Percentiles rank a stretch among this genome's conserved stretches.
These are phyloP conservation scores for Calliphora vomitoria DNA, from an alignment of 2,888 invertebrate genomes.

Conservation along the genomic window DNA sequence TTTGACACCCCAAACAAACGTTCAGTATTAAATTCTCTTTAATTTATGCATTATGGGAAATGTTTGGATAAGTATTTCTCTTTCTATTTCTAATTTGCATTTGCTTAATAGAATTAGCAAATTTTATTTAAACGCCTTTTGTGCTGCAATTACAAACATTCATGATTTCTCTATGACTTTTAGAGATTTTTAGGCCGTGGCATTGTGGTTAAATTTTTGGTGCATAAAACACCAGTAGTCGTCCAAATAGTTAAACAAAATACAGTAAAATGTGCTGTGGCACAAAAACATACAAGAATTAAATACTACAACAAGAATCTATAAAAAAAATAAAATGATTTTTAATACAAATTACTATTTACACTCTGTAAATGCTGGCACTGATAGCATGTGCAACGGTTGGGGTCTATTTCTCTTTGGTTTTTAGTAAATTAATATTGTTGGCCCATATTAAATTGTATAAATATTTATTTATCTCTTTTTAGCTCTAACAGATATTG, in stretches of 20 bases:
- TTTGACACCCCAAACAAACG: no score
- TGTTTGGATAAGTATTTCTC: no score
- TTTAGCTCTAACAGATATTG: conserved; percentile 6
- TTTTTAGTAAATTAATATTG: conserved; percentile 33
- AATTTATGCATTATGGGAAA: no score
- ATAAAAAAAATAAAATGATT: conserved; percentile 12
- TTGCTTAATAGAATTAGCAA: no score
- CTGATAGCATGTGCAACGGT: conserved; percentile 31
- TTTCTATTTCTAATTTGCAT: no score
- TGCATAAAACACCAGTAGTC: conserved; percentile 64
- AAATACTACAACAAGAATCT: no score
- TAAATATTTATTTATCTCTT: conserved; percentile 1
- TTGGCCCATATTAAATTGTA: conserved; percentile 29
- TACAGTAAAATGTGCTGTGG: no score
- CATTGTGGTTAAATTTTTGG: conserved; percentile 51
- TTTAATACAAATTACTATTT: not conserved
- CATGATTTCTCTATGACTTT: not conserved
- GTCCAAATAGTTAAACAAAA: conserved; percentile 41
- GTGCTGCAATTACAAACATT: no score
- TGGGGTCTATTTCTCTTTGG: conserved; percentile 49
- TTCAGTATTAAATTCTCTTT: no score
- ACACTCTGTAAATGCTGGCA: not conserved
- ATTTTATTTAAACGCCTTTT: no score
- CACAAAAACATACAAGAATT: not conserved
- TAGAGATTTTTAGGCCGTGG: not conserved